Conservation (phyloP, 2,797 vertebrate genomes). For the Geotrypetes seraphini region DNA sequence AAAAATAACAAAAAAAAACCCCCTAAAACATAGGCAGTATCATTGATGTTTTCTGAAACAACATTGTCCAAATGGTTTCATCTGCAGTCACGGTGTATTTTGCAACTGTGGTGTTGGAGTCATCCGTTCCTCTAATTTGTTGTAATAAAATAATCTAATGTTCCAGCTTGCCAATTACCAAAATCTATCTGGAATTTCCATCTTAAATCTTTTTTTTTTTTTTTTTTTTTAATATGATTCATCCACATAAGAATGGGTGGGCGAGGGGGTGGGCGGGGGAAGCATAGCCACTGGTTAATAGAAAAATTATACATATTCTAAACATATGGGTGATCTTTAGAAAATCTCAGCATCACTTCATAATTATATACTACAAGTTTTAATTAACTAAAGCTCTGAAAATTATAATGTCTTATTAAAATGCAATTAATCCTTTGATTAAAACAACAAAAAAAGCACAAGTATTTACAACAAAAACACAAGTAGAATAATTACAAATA, state of each 20-base stretch:
- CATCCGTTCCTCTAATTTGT: conserved; percentile 21
- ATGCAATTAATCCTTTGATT: conserved; percentile 99
- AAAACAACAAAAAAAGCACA: conserved; percentile 99
- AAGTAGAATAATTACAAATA: conserved; percentile 99
- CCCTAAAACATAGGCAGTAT: too few species aligned
- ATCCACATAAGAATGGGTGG: conserved; percentile 15
- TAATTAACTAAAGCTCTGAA: conserved; percentile 77
- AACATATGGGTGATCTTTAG: conserved; percentile 70
- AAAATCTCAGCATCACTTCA: conserved; percentile 73
- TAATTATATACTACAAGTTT: conserved; percentile 77
- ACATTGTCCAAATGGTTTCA: conserved; percentile 28
- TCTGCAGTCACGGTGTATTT: conserved; percentile 6
- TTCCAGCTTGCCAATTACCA: conserved; percentile 26
- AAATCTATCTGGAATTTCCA: conserved; percentile 35
- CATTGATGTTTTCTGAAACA: conserved; percentile 13
- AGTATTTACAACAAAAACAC: conserved; percentile 99
- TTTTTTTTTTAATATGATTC: too few species aligned
- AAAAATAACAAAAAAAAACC: conserved; percentile 32
- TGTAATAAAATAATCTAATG: conserved; percentile 18
- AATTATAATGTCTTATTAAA: conserved; percentile 99
- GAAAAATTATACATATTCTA: conserved; percentile 58
- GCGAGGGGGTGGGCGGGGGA: neutral
- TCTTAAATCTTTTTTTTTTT: conserved; percentile 32
- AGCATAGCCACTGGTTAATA: conserved; percentile 37
- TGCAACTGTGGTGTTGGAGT: neutral